These are phyloP conservation scores for Tetragonula clypearis DNA, from an alignment of 1,140 invertebrate species.

Conservation along the genomic window DNA sequence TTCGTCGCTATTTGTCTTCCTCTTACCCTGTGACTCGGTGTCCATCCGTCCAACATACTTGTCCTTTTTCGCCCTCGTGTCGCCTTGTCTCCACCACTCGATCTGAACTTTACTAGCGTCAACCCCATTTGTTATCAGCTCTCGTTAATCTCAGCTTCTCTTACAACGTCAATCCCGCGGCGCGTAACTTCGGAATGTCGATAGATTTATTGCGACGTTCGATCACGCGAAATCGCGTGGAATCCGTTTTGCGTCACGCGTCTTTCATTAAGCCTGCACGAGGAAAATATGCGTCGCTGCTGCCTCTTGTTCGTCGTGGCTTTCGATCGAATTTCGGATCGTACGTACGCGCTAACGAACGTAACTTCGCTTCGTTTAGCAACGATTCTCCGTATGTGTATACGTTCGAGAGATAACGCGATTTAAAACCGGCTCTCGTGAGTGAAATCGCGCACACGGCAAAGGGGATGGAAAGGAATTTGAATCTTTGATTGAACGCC, in stretches of 20 bases:
- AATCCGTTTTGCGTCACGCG: background rate
- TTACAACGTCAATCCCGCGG: conserved; percentile 47
- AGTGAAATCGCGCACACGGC: background rate
- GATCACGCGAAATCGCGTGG: conserved; percentile 17
- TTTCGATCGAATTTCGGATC: background rate
- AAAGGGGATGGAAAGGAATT: background rate
- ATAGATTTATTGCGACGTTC: conserved; percentile 56
- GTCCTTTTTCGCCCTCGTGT: background rate
- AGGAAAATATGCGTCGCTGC: background rate
- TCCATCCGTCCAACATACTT: background rate
- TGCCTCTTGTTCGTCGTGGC: background rate
- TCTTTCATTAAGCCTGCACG: background rate
- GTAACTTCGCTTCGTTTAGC: background rate
- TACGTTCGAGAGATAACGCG: background rate
- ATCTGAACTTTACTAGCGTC: conserved; percentile 10
- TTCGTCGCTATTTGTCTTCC: conserved; percentile 2
- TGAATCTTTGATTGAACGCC: background rate
- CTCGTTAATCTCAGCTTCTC: conserved; percentile 61
- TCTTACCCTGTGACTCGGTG: background rate
- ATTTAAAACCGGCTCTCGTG: background rate
- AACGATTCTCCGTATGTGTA: background rate
- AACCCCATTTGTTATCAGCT: conserved; percentile 57
- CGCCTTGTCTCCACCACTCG: conserved; percentile 5
- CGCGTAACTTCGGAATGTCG: conserved; percentile 49
- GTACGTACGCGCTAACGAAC: background rate